Conservation (phyloP, 2,113 vertebrate genomes). For the Anhinga anhinga region DNA sequence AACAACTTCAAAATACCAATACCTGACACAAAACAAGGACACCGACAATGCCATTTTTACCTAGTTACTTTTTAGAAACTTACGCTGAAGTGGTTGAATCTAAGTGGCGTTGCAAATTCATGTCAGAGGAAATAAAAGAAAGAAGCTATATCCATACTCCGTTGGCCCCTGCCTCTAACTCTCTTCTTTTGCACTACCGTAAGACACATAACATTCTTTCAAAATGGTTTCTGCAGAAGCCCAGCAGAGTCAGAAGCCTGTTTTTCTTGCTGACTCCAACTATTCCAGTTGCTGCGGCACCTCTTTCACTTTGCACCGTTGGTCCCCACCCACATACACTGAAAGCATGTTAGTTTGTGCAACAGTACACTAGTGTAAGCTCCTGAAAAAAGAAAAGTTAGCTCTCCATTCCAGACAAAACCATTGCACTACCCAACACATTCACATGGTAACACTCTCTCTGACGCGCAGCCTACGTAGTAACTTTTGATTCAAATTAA, state of each 20-base stretch:
- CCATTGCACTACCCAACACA: background rate
- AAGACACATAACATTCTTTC: background rate
- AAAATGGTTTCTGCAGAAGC: background rate
- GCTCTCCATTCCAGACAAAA: background rate
- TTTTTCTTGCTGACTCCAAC: background rate
- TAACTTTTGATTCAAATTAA: background rate
- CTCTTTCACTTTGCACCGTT: background rate
- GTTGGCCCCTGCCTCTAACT: background rate
- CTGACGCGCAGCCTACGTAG: background rate
- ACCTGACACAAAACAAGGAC: background rate
- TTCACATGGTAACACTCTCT: background rate
- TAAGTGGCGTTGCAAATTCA: background rate
- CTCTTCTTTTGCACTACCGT: background rate
- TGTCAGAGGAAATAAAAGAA: background rate
- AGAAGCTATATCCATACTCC: background rate
- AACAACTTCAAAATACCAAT: background rate
- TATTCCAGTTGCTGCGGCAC: background rate
- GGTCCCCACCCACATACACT: background rate
- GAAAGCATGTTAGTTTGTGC: background rate
- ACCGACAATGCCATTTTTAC: background rate
- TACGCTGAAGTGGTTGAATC: background rate
- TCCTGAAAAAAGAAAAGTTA: background rate
- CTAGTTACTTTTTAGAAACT: background rate
- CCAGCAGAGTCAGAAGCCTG: background rate
- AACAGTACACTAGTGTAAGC: background rate